phyloP scores from a whole-genome alignment of 2,797 vertebrate genomes.

The Platalea minor region DNA sequence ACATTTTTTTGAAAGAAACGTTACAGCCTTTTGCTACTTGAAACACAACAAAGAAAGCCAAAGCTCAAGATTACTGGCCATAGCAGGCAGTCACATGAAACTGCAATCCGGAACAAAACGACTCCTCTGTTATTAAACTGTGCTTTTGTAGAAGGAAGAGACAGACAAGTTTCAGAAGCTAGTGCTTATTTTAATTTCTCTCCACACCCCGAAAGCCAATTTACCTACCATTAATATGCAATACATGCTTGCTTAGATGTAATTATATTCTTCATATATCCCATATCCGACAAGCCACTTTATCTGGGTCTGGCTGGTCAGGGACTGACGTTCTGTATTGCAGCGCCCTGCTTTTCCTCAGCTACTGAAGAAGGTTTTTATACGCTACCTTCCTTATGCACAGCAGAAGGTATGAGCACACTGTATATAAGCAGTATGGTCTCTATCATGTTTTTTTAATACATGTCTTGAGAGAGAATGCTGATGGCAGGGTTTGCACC shows the following conservation, averaged over 20 bases:
- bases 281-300: not conserved
- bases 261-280: not conserved
- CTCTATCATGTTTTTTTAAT: not conserved
- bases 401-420: not conserved
- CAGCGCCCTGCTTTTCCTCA: conserved; percentile 34
- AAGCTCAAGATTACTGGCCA: not conserved
- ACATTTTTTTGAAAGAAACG: not conserved
- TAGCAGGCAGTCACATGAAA: not conserved
- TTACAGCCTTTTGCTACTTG: not conserved
- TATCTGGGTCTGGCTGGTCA: conserved; percentile 19
- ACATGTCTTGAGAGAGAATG: not conserved
- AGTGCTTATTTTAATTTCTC: conserved; percentile 45
- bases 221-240: conserved; percentile 35
- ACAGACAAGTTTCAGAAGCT: not conserved
- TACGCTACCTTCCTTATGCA: not conserved
- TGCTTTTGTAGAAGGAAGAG: not conserved
- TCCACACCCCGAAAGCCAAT: conserved; percentile 42
- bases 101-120: not conserved
- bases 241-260: not conserved
- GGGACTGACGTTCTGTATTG: not conserved
- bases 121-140: conserved; percentile 17
- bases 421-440: not conserved
- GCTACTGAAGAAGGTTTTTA: not conserved
- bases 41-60: not conserved
- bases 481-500: not conserved